Conservation (phyloP, 2,797 vertebrate species). For the Huso huso region DNA sequence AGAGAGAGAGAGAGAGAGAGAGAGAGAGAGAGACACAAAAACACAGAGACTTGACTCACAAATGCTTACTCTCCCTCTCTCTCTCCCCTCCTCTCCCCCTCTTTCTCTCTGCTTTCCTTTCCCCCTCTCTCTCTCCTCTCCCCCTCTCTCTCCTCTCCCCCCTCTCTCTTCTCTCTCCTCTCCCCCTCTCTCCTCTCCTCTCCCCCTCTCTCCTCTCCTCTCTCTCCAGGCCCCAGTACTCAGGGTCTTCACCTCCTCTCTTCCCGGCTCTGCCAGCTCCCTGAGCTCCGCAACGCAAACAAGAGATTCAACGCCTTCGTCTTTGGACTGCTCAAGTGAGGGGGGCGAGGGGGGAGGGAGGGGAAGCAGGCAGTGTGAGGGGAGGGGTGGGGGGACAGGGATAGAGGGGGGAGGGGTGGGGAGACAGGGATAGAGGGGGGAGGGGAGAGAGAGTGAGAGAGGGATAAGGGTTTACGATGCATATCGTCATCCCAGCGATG, state of each 20-base stretch:
- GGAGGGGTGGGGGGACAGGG: constrained; percentile 12
- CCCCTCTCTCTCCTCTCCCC: neutral
- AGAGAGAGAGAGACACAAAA: constrained; percentile 38
- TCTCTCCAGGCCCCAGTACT: constrained; percentile 52
- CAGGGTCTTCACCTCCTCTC: constrained; percentile 68
- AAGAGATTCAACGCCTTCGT: constrained; percentile 89
- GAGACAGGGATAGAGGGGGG: too few species aligned
- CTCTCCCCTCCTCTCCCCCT: constrained; percentile 37
- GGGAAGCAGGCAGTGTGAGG: constrained; percentile 19
- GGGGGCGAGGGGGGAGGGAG: constrained; percentile 44
- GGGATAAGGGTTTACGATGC: neutral
- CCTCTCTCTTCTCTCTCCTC: constrained; percentile 21
- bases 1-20: too few species aligned
- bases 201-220: constrained; percentile 21
- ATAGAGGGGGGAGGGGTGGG: neutral
- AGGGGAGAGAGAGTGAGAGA: too few species aligned
- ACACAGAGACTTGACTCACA: too few species aligned
- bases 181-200: constrained; percentile 28
- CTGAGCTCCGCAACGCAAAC: constrained; percentile 70
- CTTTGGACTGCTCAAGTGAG: constrained; percentile 85
- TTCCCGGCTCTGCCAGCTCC: constrained; percentile 64
- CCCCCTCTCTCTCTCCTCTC: constrained; percentile 10
- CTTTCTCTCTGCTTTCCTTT: constrained; percentile 13
- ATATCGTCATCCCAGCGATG: neutral
- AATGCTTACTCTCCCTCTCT: constrained; percentile 8